Conservation (phyloP, 2,113 vertebrate species). For the Notothenia coriiceps region DNA sequence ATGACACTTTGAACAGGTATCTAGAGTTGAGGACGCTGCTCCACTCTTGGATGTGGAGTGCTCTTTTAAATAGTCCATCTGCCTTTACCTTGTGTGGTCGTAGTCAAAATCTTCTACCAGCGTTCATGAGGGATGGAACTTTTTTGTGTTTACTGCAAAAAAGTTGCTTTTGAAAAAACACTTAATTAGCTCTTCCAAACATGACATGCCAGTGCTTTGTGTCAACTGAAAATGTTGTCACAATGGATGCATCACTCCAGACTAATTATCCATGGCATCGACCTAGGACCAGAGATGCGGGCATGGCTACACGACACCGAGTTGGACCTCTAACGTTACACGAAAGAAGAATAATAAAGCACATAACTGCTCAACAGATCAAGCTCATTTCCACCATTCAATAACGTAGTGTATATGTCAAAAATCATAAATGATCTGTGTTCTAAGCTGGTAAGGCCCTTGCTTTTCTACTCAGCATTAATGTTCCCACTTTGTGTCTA, state of each 20-base stretch:
- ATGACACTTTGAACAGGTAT: conserved; percentile 65
- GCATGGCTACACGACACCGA: too few relatives aligned
- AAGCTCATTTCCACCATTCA: background rate
- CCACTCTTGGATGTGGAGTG: background rate
- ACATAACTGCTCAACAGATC: background rate
- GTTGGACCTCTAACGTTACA: too few relatives aligned
- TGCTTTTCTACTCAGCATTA: background rate
- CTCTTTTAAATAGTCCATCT: conserved; percentile 5
- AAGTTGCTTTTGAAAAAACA: background rate
- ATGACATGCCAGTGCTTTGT: background rate
- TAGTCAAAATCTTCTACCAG: background rate
- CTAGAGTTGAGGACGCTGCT: conserved; percentile 16
- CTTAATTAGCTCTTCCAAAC: background rate
- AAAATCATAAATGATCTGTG: background rate
- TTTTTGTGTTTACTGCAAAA: background rate
- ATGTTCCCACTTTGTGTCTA: background rate
- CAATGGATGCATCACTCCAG: background rate
- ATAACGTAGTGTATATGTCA: background rate
- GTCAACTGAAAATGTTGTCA: background rate
- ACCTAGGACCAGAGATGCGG: too few relatives aligned
- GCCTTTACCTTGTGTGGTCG: background rate
- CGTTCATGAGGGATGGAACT: background rate
- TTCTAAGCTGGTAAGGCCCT: background rate
- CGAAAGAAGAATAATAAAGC: background rate
- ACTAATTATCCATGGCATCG: background rate